A percentile compares a stretch with the other conserved stretches of the same genome.
These are phyloP conservation scores for Euplexia lucipara DNA, from an alignment of 2,888 invertebrate genomes.

Conservation along the genomic window DNA sequence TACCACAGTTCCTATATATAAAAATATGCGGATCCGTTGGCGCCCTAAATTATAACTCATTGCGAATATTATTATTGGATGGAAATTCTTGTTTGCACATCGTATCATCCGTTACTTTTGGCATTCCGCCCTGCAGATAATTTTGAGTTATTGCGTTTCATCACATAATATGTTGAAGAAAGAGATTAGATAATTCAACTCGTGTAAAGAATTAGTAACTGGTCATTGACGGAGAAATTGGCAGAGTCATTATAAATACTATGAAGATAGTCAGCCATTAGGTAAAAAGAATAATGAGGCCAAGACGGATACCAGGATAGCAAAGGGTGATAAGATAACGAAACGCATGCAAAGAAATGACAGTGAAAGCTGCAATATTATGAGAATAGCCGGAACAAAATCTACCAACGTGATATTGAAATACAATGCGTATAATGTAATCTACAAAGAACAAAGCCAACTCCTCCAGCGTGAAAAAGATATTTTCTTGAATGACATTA, in stretches of 20 bases:
- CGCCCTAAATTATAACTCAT: conserved; percentile 37
- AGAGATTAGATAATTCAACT: conserved; percentile 14
- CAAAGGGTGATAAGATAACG: conserved; percentile 26
- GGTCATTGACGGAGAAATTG: not conserved
- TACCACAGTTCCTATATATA: not conserved
- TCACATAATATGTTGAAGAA: conserved; percentile 12
- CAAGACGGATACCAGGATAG: conserved; percentile 7
- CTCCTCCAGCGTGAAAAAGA: not conserved
- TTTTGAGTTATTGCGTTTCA: conserved; percentile 31
- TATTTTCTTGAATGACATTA: conserved; percentile 3
- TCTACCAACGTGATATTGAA: conserved; percentile 42
- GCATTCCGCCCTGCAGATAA: conserved; percentile 41
- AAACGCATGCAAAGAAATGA: conserved; percentile 22
- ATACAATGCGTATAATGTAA: conserved; percentile 13
- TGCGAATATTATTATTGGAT: conserved; percentile 47
- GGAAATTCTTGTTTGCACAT: conserved; percentile 32
- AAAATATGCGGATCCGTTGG: conserved; percentile 22
- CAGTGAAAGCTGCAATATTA: conserved; percentile 19
- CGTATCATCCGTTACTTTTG: conserved; percentile 31
- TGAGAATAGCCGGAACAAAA: conserved; percentile 25
- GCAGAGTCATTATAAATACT: not conserved
- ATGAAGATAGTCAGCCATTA: conserved; percentile 1
- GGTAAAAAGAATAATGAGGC: not conserved
- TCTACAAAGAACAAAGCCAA: conserved; percentile 6
- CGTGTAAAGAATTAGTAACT: conserved; percentile 5